Conservation (phyloP, 2,888 invertebrate genomes). For the Chloromyia formosa region DNA sequence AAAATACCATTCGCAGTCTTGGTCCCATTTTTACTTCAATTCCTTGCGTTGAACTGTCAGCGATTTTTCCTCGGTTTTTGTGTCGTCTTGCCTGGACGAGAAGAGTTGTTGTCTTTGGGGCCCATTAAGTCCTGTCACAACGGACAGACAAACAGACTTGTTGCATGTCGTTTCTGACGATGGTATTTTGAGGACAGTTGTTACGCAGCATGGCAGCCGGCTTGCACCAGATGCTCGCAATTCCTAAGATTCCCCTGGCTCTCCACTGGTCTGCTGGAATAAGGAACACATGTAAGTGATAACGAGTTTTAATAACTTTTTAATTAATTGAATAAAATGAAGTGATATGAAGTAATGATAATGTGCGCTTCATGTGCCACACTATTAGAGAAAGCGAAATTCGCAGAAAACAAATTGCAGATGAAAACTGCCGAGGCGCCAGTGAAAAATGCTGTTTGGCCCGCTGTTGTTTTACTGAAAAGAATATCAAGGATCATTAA, state of each 20-base stretch:
- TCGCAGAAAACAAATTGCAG: not conserved
- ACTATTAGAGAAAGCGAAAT: not conserved
- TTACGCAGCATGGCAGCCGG: not conserved
- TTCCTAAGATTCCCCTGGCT: slow-evolving; percentile 18
- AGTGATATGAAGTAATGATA: slow-evolving; percentile 22
- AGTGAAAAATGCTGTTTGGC: too few relatives aligned
- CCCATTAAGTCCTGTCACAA: slow-evolving; percentile 35
- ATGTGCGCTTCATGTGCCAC: not conserved
- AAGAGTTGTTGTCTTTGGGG: slow-evolving; percentile 5
- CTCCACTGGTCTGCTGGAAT: not conserved
- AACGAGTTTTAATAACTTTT: slow-evolving; percentile 38
- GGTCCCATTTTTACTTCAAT: slow-evolving; percentile 37
- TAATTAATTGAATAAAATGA: slow-evolving; percentile 42
- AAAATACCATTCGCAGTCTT: slow-evolving; percentile 41
- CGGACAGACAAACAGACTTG: slow-evolving; percentile 36
- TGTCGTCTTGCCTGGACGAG: not conserved
- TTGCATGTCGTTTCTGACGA: slow-evolving; percentile 16
- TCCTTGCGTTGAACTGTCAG: slow-evolving; percentile 18
- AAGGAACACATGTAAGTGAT: slow-evolving; percentile 32
- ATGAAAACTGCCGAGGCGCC: too few relatives aligned
- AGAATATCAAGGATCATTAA: too few relatives aligned
- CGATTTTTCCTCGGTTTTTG: too few relatives aligned
- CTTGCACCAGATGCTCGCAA: slow-evolving; percentile 37
- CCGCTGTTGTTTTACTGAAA: too few relatives aligned
- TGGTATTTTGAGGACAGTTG: slow-evolving; percentile 37